Evolutionary conservation across 1,140 invertebrate genomes (phyloP).

Genomic region (Globodera rostochiensis): DNA sequence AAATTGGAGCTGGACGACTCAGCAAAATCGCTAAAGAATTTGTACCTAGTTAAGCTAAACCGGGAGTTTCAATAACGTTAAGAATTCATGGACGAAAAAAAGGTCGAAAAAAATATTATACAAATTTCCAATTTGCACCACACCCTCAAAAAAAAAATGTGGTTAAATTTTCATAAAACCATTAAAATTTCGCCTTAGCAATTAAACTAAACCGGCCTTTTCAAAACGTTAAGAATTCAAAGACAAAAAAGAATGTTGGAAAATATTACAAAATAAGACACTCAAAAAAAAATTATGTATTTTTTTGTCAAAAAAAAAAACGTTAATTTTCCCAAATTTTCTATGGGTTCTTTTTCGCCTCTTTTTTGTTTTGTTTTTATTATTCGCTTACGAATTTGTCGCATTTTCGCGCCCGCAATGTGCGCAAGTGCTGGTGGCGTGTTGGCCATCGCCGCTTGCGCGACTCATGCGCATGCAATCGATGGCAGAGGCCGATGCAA

Average conservation of each 20-base stretch:
- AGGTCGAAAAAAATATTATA: too few relatives aligned
- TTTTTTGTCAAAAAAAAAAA: background rate
- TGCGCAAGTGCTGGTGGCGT: slow-evolving; percentile 3
- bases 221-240: background rate
- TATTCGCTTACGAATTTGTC: background rate
- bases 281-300: background rate
- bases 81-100: too few relatives aligned
- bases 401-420: slow-evolving; percentile 7
- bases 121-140: too few relatives aligned
- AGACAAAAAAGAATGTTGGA: background rate
- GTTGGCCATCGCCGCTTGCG: background rate
- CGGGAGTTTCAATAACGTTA: too few relatives aligned
- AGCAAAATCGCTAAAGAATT: background rate
- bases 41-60: too few relatives aligned
- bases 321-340: background rate
- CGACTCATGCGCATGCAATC: background rate
- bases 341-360: background rate
- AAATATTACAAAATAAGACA: background rate
- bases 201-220: background rate
- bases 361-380: background rate
- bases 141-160: too few relatives aligned
- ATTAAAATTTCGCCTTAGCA: too few relatives aligned
- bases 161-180: too few relatives aligned
- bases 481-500: too few relatives aligned
- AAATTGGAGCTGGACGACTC: background rate